Base-by-base conservation (phyloP, 1,140 invertebrate genomes). In the Drosophila sp. region DNA sequence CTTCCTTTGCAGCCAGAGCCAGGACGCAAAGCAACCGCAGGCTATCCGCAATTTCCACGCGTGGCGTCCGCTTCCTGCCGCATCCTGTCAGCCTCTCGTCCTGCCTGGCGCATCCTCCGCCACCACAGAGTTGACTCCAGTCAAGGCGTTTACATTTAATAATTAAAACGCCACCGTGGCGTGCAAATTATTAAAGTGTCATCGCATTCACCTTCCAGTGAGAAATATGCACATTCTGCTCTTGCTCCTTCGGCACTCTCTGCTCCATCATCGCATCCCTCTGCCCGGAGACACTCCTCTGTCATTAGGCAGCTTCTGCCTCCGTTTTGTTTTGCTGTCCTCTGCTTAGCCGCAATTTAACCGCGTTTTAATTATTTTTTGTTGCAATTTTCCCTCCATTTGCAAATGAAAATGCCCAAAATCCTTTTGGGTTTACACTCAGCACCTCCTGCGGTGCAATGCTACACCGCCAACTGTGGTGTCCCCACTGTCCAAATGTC, bases 101-200 rank as follows among this genome's bases (percentile, higher is more conserved):
- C 27, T 29, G 27, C 43, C 61, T 50, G 65, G 32, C 76, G 75
- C 38, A 54, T 57, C 66, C 75, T 63, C 11, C 45, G 21, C 9
- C 5, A 2, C 11, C 18, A 46, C 9, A 25, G 9, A 27, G 45
- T 48, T 21, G 18, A 8, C 3, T n/a, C 45, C 16, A 25, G 46
- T 13, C 27, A 29, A 27, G 57, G 59, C 43, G 43, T 74, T 78
- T 76, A 72, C 82, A 90, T 90, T 90, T 87, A 90, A 90, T 90
- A 90, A 90, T 90, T 90, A 90, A 90, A 90, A 90, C 67, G 80
- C 89, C 75, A 86, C 75, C 66, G 80, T 80, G 62, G 58, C 76
- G 69, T 53, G 62, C 76, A 90, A 87, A 90, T 90, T 86, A 90
- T 90, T 90, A 84, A 90, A 90, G 89, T 87, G 87, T 87, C 89